These are phyloP conservation scores for Caerostris extrusa DNA, from an alignment of 1,140 invertebrate species.

Conservation along the genomic window DNA sequence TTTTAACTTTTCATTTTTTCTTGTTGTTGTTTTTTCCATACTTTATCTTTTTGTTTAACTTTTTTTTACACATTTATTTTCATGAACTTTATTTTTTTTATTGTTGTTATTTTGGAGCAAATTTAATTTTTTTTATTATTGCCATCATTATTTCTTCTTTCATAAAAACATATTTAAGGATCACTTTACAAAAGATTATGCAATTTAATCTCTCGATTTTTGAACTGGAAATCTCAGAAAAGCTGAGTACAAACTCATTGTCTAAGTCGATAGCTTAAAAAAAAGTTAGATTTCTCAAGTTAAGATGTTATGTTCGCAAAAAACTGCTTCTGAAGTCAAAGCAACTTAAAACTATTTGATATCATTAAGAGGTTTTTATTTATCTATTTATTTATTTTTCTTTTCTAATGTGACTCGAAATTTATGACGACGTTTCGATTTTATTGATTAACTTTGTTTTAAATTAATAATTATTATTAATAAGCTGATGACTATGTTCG, in stretches of 20 bases:
- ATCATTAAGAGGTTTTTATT: not conserved
- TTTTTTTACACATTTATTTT: slow-evolving; percentile 24
- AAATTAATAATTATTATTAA: not conserved
- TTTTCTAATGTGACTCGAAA: not conserved
- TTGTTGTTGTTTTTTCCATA: not conserved
- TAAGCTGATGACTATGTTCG: too few species aligned
- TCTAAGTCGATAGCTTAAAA: slow-evolving; percentile 5
- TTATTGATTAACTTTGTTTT: not conserved
- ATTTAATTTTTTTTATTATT: not conserved
- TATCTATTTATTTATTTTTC: not conserved
- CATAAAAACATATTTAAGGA: slow-evolving; percentile 22
- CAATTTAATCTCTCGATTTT: slow-evolving; percentile 58
- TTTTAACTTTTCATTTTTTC: slow-evolving; percentile 56
- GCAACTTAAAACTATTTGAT: not conserved
- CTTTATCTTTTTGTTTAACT: not conserved
- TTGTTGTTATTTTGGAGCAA: not conserved
- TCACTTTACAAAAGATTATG: slow-evolving; percentile 55
- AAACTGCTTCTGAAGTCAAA: not conserved
- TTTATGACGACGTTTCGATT: not conserved
- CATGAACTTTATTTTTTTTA: not conserved
- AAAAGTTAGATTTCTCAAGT: not conserved
- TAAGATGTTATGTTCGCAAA: slow-evolving; percentile 18
- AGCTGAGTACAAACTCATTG: slow-evolving; percentile 44
- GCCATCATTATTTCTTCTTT: not conserved
- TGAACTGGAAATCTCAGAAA: slow-evolving; percentile 46